Percentiles rank a stretch among this genome's conserved stretches.
These are phyloP conservation scores for Gibbula magus DNA, from an alignment of 2,888 invertebrate genomes.

Conservation along the genomic window DNA sequence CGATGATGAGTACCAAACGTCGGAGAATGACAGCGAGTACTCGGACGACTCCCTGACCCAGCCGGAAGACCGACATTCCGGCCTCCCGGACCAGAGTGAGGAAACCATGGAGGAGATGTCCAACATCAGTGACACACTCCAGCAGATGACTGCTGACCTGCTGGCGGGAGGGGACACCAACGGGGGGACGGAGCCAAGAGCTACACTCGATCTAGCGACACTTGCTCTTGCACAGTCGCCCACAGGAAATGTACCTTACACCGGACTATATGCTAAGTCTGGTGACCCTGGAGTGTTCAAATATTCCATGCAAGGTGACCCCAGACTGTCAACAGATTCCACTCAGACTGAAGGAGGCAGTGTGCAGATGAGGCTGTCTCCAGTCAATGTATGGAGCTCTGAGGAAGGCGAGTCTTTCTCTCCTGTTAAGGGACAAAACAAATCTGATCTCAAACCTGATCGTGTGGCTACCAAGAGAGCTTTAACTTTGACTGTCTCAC, in stretches of 20 bases:
- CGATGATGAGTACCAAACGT: slow-evolving; percentile 65
- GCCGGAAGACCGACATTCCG: slow-evolving; percentile 1
- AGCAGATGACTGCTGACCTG: slow-evolving; percentile 33
- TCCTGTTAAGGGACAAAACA: background rate
- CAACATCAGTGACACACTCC: slow-evolving; percentile 31
- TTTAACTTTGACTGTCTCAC: slow-evolving; percentile 30
- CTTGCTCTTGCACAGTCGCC: background rate
- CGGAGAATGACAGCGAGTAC: slow-evolving; percentile 64
- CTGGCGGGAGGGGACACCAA: background rate
- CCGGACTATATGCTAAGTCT: background rate
- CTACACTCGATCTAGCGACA: slow-evolving; percentile 17
- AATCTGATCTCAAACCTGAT: background rate
- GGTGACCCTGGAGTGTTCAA: background rate
- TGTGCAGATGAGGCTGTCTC: slow-evolving; percentile 46
- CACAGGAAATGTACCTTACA: background rate
- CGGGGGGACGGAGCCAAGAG: background rate
- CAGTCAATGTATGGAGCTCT: slow-evolving; percentile 56
- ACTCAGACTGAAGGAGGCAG: slow-evolving; percentile 23
- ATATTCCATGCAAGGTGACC: background rate
- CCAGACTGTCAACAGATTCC: background rate
- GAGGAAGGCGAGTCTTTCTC: slow-evolving; percentile 39
- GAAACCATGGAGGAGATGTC: slow-evolving; percentile 29
- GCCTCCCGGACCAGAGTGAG: background rate
- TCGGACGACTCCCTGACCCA: slow-evolving; percentile 61
- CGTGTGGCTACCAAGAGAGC: slow-evolving; percentile 1